Evolutionary conservation across 2,113 vertebrate species (phyloP).

Genomic region (Syngnathus scovelli): DNA sequence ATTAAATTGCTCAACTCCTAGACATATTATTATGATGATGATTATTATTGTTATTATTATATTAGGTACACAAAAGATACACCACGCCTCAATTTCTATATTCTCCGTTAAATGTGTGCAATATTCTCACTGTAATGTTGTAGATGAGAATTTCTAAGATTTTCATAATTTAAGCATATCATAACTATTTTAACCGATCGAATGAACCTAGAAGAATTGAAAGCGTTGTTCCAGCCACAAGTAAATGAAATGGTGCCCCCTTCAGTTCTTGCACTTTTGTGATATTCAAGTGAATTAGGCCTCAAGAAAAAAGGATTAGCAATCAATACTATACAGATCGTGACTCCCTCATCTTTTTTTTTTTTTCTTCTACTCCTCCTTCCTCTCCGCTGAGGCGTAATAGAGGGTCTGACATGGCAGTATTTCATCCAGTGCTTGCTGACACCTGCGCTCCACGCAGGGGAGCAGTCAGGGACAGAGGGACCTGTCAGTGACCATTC

Average conservation of each 20-base stretch:
- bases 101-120: background rate
- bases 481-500: constrained; percentile 16
- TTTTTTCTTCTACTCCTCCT: constrained; percentile 7
- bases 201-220: background rate
- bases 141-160: no score
- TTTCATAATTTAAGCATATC: no score
- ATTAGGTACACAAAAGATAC: no score
- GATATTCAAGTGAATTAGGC: background rate
- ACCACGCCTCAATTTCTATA: background rate
- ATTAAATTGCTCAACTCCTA: background rate
- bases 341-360: background rate
- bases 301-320: background rate
- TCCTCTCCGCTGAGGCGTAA: constrained; percentile 29
- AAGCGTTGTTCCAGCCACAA: background rate
- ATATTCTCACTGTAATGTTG: background rate
- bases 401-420: constrained; percentile 35
- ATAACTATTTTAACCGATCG: no score
- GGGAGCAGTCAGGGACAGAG: constrained; percentile 19
- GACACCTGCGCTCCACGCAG: constrained; percentile 31
- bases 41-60: no score
- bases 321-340: background rate
- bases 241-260: background rate
- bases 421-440: constrained; percentile 36
- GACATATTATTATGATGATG: background rate
- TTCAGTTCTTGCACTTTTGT: background rate